These are phyloP conservation scores for Callinectes sapidus DNA, from an alignment of 2,888 invertebrate species.

Conservation along the genomic window DNA sequence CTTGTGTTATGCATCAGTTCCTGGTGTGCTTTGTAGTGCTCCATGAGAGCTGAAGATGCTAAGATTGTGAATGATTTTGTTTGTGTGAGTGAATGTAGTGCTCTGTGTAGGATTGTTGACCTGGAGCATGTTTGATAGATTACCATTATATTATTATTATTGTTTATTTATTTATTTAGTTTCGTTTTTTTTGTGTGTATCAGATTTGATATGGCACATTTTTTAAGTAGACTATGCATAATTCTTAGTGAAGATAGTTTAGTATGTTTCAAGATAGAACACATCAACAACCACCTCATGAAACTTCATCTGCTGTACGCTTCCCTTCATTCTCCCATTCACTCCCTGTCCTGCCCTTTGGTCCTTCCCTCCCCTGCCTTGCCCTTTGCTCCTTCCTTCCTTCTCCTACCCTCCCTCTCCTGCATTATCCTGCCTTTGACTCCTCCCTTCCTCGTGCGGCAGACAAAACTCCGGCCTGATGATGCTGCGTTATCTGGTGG, in stretches of 20 bases:
- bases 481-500: constrained; percentile 78
- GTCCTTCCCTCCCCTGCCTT: neutral
- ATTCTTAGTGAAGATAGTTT: neutral
- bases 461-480: constrained; percentile 74
- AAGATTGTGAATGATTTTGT: too few relatives aligned
- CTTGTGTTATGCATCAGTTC: too few relatives aligned
- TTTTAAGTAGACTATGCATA: neutral
- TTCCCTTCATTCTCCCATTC: neutral
- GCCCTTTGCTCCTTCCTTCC: too few relatives aligned
- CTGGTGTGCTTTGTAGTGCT: too few relatives aligned
- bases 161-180: too few relatives aligned
- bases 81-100: too few relatives aligned
- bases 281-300: neutral
- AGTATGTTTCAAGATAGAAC: neutral
- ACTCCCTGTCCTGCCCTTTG: neutral
- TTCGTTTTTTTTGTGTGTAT: too few relatives aligned
- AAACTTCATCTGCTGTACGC: neutral
- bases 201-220: neutral
- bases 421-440: neutral
- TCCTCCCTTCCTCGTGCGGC: neutral
- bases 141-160: too few relatives aligned
- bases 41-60: too few relatives aligned
- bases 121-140: too few relatives aligned
- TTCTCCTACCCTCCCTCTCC: neutral
- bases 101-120: too few relatives aligned